Conservation (phyloP, 2,113 vertebrate species). For the Paraplagusia blochii region DNA sequence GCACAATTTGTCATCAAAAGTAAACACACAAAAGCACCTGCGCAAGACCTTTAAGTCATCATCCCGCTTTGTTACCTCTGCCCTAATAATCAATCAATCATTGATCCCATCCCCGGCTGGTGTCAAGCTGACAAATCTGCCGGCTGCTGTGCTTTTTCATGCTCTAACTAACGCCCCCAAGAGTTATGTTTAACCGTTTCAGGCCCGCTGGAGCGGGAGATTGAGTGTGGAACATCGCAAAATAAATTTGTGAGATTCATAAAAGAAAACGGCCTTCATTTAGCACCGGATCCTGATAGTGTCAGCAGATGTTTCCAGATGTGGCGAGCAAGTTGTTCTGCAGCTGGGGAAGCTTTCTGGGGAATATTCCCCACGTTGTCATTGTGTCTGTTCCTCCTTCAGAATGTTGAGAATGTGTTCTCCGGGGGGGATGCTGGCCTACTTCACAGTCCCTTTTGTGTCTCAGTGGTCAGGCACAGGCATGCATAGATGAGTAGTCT, state of each 20-base stretch:
- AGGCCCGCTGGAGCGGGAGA: constrained; percentile 9
- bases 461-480: constrained; percentile 18
- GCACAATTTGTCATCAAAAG: constrained; percentile 29
- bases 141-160: neutral
- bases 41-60: constrained; percentile 21
- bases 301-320: constrained; percentile 42
- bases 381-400: constrained; percentile 43
- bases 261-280: constrained; percentile 24
- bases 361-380: constrained; percentile 47
- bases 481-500: constrained; percentile 7
- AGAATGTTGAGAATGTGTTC: constrained; percentile 44
- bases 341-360: constrained; percentile 39
- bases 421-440: constrained; percentile 61
- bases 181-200: neutral
- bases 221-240: constrained; percentile 26
- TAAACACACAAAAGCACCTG: constrained; percentile 20
- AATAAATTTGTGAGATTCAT: constrained; percentile 41
- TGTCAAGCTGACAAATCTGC: constrained; percentile 14
- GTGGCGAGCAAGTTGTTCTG: constrained; percentile 44
- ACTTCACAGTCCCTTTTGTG: constrained; percentile 55
- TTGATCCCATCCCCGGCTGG: constrained; percentile 8
- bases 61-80: constrained; percentile 8
- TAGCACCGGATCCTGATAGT: constrained; percentile 22
- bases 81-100: constrained; percentile 23
- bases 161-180: neutral